A percentile compares a stretch with the other conserved stretches of the same genome.
Conservation (phyloP, 2,888 invertebrate species). For the Zygothrica quintamaculata region DNA sequence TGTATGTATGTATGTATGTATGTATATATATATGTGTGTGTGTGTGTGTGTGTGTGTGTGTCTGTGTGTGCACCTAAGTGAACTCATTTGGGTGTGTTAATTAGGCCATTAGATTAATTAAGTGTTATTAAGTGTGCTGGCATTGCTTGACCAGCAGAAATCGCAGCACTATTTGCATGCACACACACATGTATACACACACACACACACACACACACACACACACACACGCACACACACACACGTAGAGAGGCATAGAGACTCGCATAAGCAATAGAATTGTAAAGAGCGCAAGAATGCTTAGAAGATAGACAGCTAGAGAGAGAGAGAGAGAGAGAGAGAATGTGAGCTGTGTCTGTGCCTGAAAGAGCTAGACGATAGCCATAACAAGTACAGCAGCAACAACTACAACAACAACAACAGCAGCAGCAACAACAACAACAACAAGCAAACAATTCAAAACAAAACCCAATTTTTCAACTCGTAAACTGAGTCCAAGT, state of each 20-base stretch:
- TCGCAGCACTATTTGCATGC: not conserved
- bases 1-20: not conserved
- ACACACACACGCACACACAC: not conserved
- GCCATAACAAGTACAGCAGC: conserved; percentile 23
- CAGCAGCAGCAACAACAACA: conserved; percentile 19
- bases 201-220: too few species aligned
- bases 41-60: conserved; percentile 2
- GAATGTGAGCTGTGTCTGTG: conserved; percentile 1
- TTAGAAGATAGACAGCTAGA: not conserved
- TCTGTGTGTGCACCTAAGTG: conserved; percentile 9
- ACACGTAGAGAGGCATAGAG: too few species aligned
- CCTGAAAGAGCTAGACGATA: conserved; percentile 1
- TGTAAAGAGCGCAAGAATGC: too few species aligned
- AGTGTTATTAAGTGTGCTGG: conserved; percentile 26
- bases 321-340: conserved; percentile 1
- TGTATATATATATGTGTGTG: not conserved
- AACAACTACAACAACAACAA: too few species aligned
- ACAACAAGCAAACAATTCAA: conserved; percentile 61
- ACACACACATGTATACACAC: conserved; percentile 2
- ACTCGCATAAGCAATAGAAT: too few species aligned
- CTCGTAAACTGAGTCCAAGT: conserved; percentile 81
- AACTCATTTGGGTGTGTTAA: conserved; percentile 41
- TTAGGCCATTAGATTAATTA: conserved; percentile 47
- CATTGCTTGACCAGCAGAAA: conserved; percentile 4
- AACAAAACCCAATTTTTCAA: conserved; percentile 74